phyloP scores from a whole-genome alignment of 2,113 vertebrate genomes.

The Pluvianellus socialis region DNA sequence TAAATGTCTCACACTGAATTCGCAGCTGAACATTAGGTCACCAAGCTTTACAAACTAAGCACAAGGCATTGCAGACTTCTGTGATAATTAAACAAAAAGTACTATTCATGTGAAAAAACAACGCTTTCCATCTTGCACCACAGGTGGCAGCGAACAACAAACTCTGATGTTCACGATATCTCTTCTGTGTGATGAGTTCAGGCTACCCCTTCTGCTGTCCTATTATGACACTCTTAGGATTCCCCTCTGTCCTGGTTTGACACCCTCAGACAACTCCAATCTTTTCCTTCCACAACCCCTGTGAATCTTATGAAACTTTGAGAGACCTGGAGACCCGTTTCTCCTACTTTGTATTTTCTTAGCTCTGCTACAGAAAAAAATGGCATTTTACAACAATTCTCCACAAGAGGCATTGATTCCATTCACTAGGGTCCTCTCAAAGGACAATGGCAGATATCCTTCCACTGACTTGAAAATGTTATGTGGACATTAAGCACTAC shows the following conservation, averaged over 20 bases:
- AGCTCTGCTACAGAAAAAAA: background rate
- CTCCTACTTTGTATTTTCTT: background rate
- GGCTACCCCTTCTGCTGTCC: background rate
- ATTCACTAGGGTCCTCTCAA: background rate
- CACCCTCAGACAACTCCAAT: background rate
- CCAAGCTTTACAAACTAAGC: background rate
- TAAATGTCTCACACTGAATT: background rate
- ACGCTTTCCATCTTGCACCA: background rate
- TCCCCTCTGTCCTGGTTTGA: background rate
- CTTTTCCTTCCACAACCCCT: background rate
- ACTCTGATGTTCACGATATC: background rate
- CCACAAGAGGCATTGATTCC: background rate
- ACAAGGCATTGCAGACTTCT: background rate
- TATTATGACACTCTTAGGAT: background rate
- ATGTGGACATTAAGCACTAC: background rate
- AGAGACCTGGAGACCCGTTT: background rate
- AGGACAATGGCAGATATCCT: background rate
- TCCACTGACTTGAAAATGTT: background rate
- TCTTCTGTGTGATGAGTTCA: background rate
- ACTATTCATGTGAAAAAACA: conserved; percentile 39
- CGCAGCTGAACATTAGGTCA: conserved; percentile 67
- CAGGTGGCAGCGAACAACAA: background rate
- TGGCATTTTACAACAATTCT: background rate
- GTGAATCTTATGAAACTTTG: background rate
- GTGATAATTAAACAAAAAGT: conserved; percentile 30